Base-by-base conservation (phyloP, 2,113 vertebrate species). In the Lamprologus ornatipinnis region DNA sequence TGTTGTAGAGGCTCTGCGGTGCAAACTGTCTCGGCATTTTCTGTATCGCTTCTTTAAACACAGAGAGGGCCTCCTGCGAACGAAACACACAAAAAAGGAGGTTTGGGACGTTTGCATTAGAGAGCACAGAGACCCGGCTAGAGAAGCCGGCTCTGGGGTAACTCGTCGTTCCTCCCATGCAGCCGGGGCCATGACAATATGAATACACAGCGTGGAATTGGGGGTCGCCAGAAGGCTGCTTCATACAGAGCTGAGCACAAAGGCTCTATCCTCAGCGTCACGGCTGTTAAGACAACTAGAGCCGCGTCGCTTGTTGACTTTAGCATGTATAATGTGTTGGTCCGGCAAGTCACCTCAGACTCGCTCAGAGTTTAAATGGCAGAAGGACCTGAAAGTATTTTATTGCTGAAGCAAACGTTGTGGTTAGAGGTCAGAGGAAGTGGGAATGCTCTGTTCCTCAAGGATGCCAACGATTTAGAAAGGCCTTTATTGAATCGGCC, bases 21-120 rank as follows among this genome's bases (percentile, higher is more conserved):
- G 98, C 98, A 97, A 99, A 99, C 79, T 99, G 98, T 82, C 97
- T 97, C 23, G 99, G 99, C 98, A 99, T 99, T 97, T 99, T 99
- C 96, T 98, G 97, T 95, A 98, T 96, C 89, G 99, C 98, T 96
- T 99, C 98, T 96, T 98, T 98, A 95, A 99, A 99, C 85, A 98
- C 97, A 1, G 85, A 93, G 87, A 99, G 96, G 80, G 98, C 99
- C 95, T 99, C 98, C 99, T 99, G 95, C 88, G 84, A 93, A 94
- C 17, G 81, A 94, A 80, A 86, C 45, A 82, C 73, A 92, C 2
- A 87, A 58, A 60, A 81, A 68, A 78, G 78, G 14, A 58, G 65
- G 85, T 58, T 85, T 83, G 83, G 79, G 87, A 49, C 79, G 91
- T 91, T 93, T 87, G 91, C 87, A 75, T 95, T 91, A 90, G 47